A percentile compares a stretch with the other conserved stretches of the same genome.
phyloP scores from a whole-genome alignment of 2,113 vertebrate species.

The Microcebus griseorufus region DNA sequence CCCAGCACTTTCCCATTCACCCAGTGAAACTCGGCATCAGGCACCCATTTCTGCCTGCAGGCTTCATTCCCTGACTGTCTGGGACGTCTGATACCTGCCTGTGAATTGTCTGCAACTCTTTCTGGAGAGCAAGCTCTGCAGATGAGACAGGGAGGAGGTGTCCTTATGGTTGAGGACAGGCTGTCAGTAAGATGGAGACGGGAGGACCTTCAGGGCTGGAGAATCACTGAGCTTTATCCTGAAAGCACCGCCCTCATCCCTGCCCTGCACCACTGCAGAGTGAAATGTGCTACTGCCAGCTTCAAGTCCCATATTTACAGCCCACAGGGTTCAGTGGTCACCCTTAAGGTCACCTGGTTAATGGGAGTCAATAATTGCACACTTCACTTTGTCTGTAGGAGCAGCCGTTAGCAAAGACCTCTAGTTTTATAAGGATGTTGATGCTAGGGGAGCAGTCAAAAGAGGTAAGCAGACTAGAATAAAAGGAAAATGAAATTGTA shows the following conservation, averaged over 20 bases:
- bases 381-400: neutral
- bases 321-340: neutral
- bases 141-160: too few species aligned
- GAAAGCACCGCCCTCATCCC: neutral
- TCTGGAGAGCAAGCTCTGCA: neutral
- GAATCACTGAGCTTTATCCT: neutral
- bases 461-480: neutral
- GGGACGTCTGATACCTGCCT: neutral
- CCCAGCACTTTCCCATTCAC: neutral
- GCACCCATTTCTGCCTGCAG: neutral
- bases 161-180: neutral
- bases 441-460: neutral
- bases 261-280: neutral
- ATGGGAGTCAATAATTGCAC: neutral
- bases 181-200: neutral
- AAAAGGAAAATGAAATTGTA: neutral
- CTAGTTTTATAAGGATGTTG: neutral
- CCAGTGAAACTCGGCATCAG: neutral
- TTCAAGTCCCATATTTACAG: neutral
- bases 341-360: neutral
- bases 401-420: conserved; percentile 17
- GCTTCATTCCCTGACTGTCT: neutral
- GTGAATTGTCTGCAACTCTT: neutral
- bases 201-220: neutral
- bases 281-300: neutral